Evolutionary conservation across 2,888 invertebrate genomes (phyloP).

Genomic region (Sussaba pulchella): DNA sequence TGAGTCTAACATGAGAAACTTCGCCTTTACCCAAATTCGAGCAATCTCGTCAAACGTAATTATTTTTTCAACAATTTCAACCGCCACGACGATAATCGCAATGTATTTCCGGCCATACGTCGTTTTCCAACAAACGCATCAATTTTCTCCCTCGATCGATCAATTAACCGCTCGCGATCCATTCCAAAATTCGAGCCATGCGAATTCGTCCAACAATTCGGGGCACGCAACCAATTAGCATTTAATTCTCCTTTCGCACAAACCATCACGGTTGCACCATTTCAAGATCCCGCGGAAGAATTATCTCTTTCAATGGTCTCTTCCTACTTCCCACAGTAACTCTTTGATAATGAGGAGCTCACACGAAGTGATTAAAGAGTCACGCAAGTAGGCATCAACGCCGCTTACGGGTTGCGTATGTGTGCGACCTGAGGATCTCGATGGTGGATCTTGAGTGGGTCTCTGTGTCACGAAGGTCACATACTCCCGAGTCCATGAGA

Average conservation of each 20-base stretch:
- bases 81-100: not conserved
- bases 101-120: not conserved
- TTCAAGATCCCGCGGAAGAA: slow-evolving; percentile 27
- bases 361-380: slow-evolving; percentile 27
- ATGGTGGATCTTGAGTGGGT: slow-evolving; percentile 78
- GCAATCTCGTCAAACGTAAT: not conserved
- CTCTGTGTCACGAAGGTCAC: slow-evolving; percentile 84
- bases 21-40: not conserved
- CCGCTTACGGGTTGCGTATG: slow-evolving; percentile 32
- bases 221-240: slow-evolving; percentile 24
- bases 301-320: slow-evolving; percentile 34
- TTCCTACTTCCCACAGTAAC: slow-evolving; percentile 62
- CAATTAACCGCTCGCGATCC: slow-evolving; percentile 10
- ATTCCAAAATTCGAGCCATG: slow-evolving; percentile 3
- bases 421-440: slow-evolving; percentile 49
- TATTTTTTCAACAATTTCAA: not conserved
- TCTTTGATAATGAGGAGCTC: slow-evolving; percentile 28
- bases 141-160: not conserved
- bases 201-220: slow-evolving; percentile 35
- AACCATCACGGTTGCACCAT: not conserved
- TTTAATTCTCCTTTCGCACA: slow-evolving; percentile 39
- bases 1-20: no score
- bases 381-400: slow-evolving; percentile 37
- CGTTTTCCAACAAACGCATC: not conserved
- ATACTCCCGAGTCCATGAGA: slow-evolving; percentile 72